These are phyloP conservation scores for Campoplex nolae DNA, from an alignment of 2,888 invertebrate species.

Conservation along the genomic window DNA sequence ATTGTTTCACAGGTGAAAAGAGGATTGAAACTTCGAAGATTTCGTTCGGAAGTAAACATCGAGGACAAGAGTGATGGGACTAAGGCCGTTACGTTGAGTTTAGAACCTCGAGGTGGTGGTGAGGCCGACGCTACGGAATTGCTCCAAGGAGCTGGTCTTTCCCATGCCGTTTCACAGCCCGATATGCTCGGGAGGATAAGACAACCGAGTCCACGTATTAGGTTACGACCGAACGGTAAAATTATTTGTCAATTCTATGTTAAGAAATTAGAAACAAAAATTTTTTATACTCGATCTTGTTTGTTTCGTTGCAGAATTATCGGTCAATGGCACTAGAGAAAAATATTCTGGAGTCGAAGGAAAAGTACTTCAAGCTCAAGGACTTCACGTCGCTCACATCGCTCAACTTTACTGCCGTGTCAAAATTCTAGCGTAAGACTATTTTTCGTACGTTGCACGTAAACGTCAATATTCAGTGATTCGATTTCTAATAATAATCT, in stretches of 20 bases:
- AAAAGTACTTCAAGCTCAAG: slow-evolving; percentile 83
- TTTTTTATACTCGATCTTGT: background rate
- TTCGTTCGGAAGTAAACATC: slow-evolving; percentile 84
- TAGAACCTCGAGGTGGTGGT: slow-evolving; percentile 82
- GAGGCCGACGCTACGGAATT: slow-evolving; percentile 84
- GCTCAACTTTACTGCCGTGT: slow-evolving; percentile 83
- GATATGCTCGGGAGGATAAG: slow-evolving; percentile 81
- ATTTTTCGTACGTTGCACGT: background rate
- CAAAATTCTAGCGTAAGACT: slow-evolving; percentile 80
- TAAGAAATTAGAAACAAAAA: background rate
- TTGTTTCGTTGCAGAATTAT: slow-evolving; percentile 75
- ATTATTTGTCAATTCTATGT: background rate
- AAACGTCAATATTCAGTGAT: too few species aligned
- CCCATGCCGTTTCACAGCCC: slow-evolving; percentile 84
- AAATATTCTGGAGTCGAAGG: slow-evolving; percentile 82
- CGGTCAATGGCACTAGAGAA: slow-evolving; percentile 79
- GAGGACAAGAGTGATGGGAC: slow-evolving; percentile 80
- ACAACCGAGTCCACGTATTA: slow-evolving; percentile 79
- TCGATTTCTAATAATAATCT: too few species aligned
- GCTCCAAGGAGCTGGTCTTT: slow-evolving; percentile 80
- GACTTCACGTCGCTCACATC: slow-evolving; percentile 82
- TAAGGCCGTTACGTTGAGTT: slow-evolving; percentile 78
- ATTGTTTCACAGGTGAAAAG: slow-evolving; percentile 79
- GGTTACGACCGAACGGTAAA: slow-evolving; percentile 79
- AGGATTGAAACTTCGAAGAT: slow-evolving; percentile 83